Conservation (phyloP, 2,888 invertebrate genomes). For the Eilema griseolum region DNA sequence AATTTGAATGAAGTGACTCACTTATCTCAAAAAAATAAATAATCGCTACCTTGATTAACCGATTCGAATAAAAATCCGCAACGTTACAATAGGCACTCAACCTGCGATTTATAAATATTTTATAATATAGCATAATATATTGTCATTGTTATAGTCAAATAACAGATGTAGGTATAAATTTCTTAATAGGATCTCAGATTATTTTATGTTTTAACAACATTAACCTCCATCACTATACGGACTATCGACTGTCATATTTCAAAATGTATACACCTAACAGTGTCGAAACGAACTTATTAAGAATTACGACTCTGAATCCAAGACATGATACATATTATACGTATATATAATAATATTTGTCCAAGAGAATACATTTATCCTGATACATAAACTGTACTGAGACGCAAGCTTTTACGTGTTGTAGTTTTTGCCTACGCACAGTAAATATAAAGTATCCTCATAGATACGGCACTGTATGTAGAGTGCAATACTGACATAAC, state of each 20-base stretch:
- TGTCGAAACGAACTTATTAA: constrained; percentile 74
- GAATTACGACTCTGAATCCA: constrained; percentile 60
- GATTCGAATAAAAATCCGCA: no score
- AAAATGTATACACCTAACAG: constrained; percentile 67
- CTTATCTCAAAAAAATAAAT: no score
- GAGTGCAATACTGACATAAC: constrained; percentile 10
- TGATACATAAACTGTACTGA: constrained; percentile 67
- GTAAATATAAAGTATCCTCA: constrained; percentile 27
- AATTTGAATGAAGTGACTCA: no score
- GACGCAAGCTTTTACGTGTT: constrained; percentile 71
- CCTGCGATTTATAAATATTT: no score
- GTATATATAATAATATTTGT: constrained; percentile 22
- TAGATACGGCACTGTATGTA: constrained; percentile 25
- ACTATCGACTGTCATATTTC: constrained; percentile 73
- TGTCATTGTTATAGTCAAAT: no score
- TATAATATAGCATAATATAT: no score
- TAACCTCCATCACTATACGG: constrained; percentile 77
- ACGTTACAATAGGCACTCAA: no score
- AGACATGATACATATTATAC: constrained; percentile 49
- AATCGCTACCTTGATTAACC: no score
- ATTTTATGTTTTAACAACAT: constrained; percentile 64
- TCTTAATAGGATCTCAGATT: no score
- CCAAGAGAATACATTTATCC: constrained; percentile 39
- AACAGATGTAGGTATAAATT: no score
- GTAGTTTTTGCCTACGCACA: constrained; percentile 53